Percentiles rank a stretch among this genome's conserved stretches.
Evolutionary conservation across 2,113 vertebrate species (phyloP).

Genomic region (Microcebus ravelobensis): DNA sequence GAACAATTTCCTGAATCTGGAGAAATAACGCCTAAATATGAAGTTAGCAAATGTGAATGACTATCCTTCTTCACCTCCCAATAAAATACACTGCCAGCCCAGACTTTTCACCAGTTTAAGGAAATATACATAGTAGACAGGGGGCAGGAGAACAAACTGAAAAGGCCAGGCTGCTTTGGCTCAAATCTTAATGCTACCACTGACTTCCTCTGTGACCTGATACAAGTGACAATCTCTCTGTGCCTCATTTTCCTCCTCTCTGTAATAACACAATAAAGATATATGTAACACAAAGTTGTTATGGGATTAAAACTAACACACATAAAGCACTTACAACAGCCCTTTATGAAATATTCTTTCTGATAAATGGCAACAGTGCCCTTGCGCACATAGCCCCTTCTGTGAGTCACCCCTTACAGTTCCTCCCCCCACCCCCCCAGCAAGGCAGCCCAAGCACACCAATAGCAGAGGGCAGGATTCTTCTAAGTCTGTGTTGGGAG

Average conservation of each 20-base stretch:
- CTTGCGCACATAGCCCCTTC: not conserved
- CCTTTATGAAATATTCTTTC: not conserved
- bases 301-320: constrained; percentile 6
- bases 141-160: not conserved
- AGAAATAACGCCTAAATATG: not conserved
- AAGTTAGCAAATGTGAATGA: not conserved
- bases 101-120: not conserved
- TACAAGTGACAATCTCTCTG: not conserved
- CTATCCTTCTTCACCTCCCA: not conserved
- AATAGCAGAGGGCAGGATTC: not conserved
- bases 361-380: not conserved
- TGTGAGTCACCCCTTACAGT: not conserved
- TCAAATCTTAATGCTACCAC: not conserved
- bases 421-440: not conserved
- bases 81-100: not conserved
- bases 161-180: not conserved
- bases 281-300: not conserved
- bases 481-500: not conserved
- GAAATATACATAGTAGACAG: not conserved
- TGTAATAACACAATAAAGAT: not conserved
- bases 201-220: not conserved
- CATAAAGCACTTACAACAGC: not conserved
- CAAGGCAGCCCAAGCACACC: not conserved
- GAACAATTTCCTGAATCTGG: not conserved
- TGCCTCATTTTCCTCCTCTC: not conserved